Evolutionary conservation across 2,113 vertebrate species (phyloP).

Genomic region (Coptodon rendalli): DNA sequence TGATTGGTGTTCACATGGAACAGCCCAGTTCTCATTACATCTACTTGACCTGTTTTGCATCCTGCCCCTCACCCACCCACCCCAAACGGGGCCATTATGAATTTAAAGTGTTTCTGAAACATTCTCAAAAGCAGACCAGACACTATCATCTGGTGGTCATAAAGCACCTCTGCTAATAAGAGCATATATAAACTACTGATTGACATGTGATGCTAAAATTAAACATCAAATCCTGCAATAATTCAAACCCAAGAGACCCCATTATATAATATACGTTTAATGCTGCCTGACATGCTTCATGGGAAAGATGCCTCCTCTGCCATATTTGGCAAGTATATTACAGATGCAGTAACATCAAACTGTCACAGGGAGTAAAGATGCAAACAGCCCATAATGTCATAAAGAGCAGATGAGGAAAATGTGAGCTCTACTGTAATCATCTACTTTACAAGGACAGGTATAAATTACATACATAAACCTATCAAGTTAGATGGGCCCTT

Average conservation of each 20-base stretch:
- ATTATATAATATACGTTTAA: slow-evolving; percentile 1
- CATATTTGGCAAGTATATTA: slow-evolving; percentile 31
- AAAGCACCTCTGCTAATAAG: background rate
- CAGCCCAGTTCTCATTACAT: background rate
- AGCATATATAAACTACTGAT: slow-evolving; percentile 7
- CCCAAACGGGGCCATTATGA: slow-evolving; percentile 41
- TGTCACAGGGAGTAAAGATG: slow-evolving; percentile 18
- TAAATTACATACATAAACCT: slow-evolving; percentile 40
- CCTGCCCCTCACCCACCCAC: background rate
- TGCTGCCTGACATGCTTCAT: slow-evolving; percentile 5
- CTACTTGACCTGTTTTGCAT: slow-evolving; percentile 62
- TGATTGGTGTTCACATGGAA: background rate
- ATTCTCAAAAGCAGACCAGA: background rate
- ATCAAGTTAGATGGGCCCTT: background rate
- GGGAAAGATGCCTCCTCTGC: slow-evolving; percentile 3
- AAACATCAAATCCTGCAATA: slow-evolving; percentile 19
- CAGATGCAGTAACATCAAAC: slow-evolving; percentile 23
- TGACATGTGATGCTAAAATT: slow-evolving; percentile 26
- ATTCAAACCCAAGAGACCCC: background rate
- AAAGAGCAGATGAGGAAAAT: background rate
- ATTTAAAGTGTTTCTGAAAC: background rate
- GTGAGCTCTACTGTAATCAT: background rate
- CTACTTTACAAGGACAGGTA: background rate
- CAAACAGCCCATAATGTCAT: slow-evolving; percentile 13
- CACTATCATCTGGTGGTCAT: background rate